phyloP scores from a whole-genome alignment of 2,113 vertebrate genomes.

The Pristiophorus japonicus region DNA sequence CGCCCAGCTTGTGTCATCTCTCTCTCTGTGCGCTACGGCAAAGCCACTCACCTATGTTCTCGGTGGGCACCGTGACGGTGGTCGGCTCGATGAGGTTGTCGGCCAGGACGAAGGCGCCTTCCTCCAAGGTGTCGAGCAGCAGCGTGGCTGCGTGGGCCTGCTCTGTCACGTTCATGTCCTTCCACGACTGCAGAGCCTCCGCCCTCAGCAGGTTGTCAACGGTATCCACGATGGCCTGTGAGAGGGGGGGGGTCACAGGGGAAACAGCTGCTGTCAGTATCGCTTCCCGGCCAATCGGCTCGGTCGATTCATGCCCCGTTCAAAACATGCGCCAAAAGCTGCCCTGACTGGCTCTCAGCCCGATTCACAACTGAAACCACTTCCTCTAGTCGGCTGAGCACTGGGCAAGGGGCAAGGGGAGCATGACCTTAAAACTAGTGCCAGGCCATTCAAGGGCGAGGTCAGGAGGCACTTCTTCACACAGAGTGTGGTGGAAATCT shows the following conservation, averaged over 20 bases:
- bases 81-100: slow-evolving; percentile 96
- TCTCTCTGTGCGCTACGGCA: neutral
- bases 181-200: slow-evolving; percentile 93
- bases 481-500: too few relatives aligned
- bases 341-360: neutral
- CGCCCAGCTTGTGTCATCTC: neutral
- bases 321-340: slow-evolving; percentile 4
- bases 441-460: too few relatives aligned
- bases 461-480: too few relatives aligned
- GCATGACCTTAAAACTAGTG: neutral
- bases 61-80: slow-evolving; percentile 91
- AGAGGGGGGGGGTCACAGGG: too few relatives aligned
- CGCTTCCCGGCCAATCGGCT: neutral
- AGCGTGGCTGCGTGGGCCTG: slow-evolving; percentile 95
- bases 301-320: slow-evolving; percentile 46
- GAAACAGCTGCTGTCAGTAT: slow-evolving; percentile 52
- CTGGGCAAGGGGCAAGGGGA: too few relatives aligned
- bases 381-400: too few relatives aligned
- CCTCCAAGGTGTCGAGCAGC: slow-evolving; percentile 92
- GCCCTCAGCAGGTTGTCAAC: slow-evolving; percentile 94
- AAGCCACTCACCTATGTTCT: slow-evolving; percentile 85
- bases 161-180: slow-evolving; percentile 94
- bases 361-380: neutral
- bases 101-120: slow-evolving; percentile 94
- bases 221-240: slow-evolving; percentile 94